phyloP scores from a whole-genome alignment of 2,797 vertebrate species.

The Enteromius unitaeniatus region DNA sequence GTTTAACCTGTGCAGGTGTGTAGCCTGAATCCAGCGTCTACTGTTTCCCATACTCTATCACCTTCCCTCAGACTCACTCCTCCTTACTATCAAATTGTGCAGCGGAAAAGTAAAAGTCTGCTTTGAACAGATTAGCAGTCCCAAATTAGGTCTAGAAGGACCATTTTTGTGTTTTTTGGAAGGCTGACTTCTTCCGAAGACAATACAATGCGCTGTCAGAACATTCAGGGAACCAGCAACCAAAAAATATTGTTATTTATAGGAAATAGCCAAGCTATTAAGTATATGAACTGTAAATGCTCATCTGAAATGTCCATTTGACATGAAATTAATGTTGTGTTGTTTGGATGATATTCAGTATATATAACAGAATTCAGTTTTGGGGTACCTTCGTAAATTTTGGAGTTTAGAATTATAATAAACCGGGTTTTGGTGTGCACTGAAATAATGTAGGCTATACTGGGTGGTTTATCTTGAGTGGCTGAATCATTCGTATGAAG shows the following conservation, averaged over 20 bases:
- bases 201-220: not conserved
- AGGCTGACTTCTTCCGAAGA: not conserved
- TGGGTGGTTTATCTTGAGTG: constrained; percentile 5
- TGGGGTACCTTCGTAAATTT: not conserved
- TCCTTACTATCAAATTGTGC: not conserved
- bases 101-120: constrained; percentile 1
- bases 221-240: not conserved
- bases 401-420: not conserved
- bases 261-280: not conserved
- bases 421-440: not conserved
- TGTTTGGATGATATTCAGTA: constrained; percentile 4
- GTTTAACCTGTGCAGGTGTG: constrained; percentile 57
- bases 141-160: not conserved
- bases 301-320: not conserved
- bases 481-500: not conserved
- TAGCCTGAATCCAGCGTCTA: constrained; percentile 56
- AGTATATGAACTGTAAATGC: constrained; percentile 6
- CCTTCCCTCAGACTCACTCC: constrained; percentile 29
- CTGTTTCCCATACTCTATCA: constrained; percentile 49
- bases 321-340: not conserved
- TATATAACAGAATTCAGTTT: no score
- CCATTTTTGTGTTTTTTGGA: constrained; percentile 4
- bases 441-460: constrained; percentile 13
- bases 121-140: not conserved
- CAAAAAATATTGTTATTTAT: not conserved